These are phyloP conservation scores for Apotomis capreana DNA, from an alignment of 2,888 invertebrate genomes.

Conservation along the genomic window DNA sequence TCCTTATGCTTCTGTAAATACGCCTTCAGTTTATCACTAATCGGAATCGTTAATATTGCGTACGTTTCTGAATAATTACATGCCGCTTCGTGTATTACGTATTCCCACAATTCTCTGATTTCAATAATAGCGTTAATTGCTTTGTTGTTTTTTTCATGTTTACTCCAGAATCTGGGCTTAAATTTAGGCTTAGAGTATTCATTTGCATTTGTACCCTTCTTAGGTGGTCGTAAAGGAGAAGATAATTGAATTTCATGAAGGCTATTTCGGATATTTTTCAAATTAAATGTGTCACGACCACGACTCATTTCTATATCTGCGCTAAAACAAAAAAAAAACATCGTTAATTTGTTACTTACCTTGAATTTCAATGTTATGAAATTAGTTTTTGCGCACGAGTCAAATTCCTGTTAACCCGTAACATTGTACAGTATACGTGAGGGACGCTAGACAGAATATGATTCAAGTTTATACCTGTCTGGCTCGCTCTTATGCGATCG, in stretches of 20 bases:
- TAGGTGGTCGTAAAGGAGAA: not conserved
- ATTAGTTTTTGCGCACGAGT: no score
- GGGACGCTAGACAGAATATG: no score
- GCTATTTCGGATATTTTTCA: not conserved
- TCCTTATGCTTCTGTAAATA: conserved; percentile 28
- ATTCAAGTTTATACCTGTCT: no score
- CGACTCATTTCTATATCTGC: conserved; percentile 9
- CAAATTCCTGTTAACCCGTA: no score
- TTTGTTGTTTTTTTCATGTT: not conserved
- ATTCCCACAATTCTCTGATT: conserved; percentile 34
- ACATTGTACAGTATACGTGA: no score
- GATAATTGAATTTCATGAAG: conserved; percentile 4
- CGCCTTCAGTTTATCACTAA: not conserved
- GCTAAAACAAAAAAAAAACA: not conserved
- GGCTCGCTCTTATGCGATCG: no score
- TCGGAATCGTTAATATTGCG: conserved; percentile 8
- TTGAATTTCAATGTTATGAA: no score
- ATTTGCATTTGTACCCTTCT: not conserved
- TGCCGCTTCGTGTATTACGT: conserved; percentile 17
- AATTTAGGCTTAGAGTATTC: conserved; percentile 11
- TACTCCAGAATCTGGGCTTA: conserved; percentile 4
- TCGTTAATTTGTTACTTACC: not conserved
- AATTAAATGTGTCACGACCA: not conserved
- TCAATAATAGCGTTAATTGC: conserved; percentile 36
- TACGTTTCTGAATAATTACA: conserved; percentile 24